phyloP scores from a whole-genome alignment of 2,113 vertebrate genomes.

The Crotalus viridis region DNA sequence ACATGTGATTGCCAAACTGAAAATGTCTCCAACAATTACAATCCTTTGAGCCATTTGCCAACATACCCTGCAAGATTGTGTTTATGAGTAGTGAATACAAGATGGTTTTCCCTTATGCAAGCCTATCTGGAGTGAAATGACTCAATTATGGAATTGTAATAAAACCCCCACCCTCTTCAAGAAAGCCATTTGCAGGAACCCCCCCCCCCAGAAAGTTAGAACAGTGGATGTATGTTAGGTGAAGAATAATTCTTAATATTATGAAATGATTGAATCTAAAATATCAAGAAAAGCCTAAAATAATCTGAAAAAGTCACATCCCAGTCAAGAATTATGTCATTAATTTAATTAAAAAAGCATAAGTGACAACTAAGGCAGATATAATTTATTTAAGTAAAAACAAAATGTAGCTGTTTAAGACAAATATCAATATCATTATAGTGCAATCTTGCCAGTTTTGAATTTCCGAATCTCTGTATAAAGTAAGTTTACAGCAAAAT shows the following conservation, averaged over 20 bases:
- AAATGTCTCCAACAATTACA: no score
- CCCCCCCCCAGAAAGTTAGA: not conserved
- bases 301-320: not conserved
- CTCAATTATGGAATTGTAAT: not conserved
- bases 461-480: conserved; percentile 16
- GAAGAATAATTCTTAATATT: not conserved
- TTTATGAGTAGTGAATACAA: not conserved
- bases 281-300: not conserved
- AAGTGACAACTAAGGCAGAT: conserved; percentile 63
- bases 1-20: no score
- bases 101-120: not conserved
- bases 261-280: not conserved
- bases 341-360: conserved; percentile 34
- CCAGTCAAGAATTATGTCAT: not conserved
- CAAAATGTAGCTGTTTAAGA: conserved; percentile 60
- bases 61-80: no score
- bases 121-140: not conserved
- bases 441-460: conserved; percentile 21
- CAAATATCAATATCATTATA: conserved; percentile 38
- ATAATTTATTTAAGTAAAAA: conserved; percentile 67
- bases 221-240: not conserved
- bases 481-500: not conserved
- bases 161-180: not conserved
- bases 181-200: not conserved
- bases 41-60: no score